Evolutionary conservation across 1,140 invertebrate genomes (phyloP), one percentile per base, ranked within the genome.

Genomic region (Ips typographus): DNA sequence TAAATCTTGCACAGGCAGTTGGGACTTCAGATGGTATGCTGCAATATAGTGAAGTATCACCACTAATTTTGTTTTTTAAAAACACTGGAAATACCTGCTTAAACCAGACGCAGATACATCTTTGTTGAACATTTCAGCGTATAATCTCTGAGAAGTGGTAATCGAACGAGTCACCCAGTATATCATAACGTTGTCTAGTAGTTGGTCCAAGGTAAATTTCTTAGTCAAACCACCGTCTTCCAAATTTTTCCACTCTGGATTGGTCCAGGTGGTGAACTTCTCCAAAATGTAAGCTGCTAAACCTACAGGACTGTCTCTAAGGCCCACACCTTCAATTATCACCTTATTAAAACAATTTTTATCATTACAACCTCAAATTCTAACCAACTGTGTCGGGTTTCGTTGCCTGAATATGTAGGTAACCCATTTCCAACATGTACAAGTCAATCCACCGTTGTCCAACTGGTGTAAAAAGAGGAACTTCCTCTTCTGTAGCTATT

Each of bases 351-450:
- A 22, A 0, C 8, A 61, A 40, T 55, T 59, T 37, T 4, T 42
- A 56, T 49, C 2, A 65, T 36, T 2, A 55, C 5, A 63, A 41
- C 51, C 8, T 51, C 42, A 62, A 22, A 69, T 1, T 39, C 59
- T 78, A 82, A 91, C 91, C 93, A 65, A 96, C 82, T 7, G 95
- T 97, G 77, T 97, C 94, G 5, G 95, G 95, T 80, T 95, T 96
- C 0, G 93, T 94, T 1, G 92, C 84, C 82, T 97, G 95, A 41
- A 96, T 79, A 76, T 94, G 91, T 38, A 91, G 75, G 75, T 96
- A 97, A 22, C 94, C 95, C 44, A 78, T 79, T 80, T 95, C 93
- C 0, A 94, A 6, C 0, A 92, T 2, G 2, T 36, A 55, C 52
- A 68, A 43, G 4, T 68, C 8, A 6, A 61, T 52, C 5, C 85